Evolutionary conservation across 30 jellyfish, hydroid and myxozoan species (phyloP), one percentile per base, ranked within the genome.

Genomic region (Aurelia coerulea): DNA sequence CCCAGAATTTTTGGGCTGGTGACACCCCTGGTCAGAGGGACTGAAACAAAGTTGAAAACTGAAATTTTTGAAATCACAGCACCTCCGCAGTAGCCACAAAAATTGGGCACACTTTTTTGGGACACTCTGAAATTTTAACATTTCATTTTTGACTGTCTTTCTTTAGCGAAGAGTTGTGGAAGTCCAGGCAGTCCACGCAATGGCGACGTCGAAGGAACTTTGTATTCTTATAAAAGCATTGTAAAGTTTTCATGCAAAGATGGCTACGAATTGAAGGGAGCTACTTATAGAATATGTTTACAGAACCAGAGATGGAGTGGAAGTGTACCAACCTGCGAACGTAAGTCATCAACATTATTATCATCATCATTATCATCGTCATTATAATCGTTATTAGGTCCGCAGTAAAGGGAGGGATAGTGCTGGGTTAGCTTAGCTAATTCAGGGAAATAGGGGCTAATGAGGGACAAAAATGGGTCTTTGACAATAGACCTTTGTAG

Each of bases 241-340:
- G 91, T 81, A 10, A 56, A 62, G 17, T 81, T 52, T 68, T 18
- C 58, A 18, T 92, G 98, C 72, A 75, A 85, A 9, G 23, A 58
- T 39, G 85, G 89, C 46, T 88, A 86, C 82, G 77, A 83, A 6
- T 29, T 92, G 84, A 74, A 75, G 12, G 98, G 98, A 5, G 82
- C 68, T 6, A 9, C 73, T 2, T 33, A 53, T 15, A 80, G 96
- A 53, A 46, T 74, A 5, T 92, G 98, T 64, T 64, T 64, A 23
- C 92, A 90, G 54, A 90, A 75, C 62, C 90, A 90, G 46, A 80
- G 72, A 56, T 92, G 96, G 96, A 85, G 95, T 58, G 98, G 98
- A n/a, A 1, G 67, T 4, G 63, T 56, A 2, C 97, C 97, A 9
- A 64, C 34, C 3, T 92, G 98, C 39, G 90, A 92, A 33, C 74